These are phyloP conservation scores for Eupithecia subumbrata DNA, from an alignment of 2,888 invertebrate species.

Conservation along the genomic window DNA sequence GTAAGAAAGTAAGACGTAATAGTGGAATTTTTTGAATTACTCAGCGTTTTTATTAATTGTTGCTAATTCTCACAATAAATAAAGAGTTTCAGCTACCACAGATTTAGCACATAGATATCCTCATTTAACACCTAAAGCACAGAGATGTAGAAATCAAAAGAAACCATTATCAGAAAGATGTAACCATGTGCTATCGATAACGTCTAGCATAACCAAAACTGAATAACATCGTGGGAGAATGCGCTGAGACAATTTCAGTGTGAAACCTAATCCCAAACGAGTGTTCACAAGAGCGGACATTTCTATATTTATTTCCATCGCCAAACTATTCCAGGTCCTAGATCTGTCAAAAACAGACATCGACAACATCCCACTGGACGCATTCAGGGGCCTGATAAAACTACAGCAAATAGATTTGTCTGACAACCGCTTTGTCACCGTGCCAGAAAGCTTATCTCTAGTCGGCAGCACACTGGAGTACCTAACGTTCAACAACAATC, in stretches of 20 bases:
- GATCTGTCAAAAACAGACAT: conserved; percentile 85
- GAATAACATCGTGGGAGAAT: not conserved
- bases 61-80: not conserved
- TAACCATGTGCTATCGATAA: not conserved
- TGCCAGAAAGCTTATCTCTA: conserved; percentile 83
- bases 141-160: not conserved
- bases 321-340: conserved; percentile 69
- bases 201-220: not conserved
- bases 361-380: conserved; percentile 79
- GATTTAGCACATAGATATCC: not conserved
- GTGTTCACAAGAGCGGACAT: no score
- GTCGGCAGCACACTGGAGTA: conserved; percentile 82
- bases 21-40: not conserved
- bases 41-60: not conserved
- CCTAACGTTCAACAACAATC: conserved; percentile 86
- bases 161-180: not conserved
- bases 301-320: conserved; percentile 2
- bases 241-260: not conserved
- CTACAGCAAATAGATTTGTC: conserved; percentile 85
- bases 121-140: not conserved
- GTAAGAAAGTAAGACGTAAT: conserved; percentile 58
- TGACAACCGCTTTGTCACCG: conserved; percentile 83
- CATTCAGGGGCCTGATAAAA: conserved; percentile 78
- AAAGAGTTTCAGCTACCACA: not conserved
- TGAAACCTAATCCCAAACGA: conserved; percentile 7